These are phyloP conservation scores for Adelphocoris suturalis DNA, from an alignment of 2,888 invertebrate genomes.

Conservation along the genomic window DNA sequence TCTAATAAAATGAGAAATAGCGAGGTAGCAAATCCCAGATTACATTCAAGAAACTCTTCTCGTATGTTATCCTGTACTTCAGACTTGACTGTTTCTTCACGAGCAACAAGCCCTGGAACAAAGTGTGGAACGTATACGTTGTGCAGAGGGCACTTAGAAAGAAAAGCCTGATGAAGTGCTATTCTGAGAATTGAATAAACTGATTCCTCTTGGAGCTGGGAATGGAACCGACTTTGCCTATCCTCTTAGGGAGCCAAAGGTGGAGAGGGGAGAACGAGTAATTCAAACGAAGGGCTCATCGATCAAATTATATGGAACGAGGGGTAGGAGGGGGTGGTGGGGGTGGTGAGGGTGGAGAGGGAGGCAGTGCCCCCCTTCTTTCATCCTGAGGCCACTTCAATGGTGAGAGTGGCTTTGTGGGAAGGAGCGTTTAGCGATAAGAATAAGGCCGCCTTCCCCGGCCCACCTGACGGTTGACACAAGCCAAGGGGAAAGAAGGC, in stretches of 20 bases:
- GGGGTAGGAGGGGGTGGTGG: background rate
- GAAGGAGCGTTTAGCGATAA: conserved; percentile 37
- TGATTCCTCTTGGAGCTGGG: conserved; percentile 38
- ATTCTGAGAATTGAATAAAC: conserved; percentile 47
- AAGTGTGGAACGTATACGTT: background rate
- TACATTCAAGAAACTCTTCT: no score
- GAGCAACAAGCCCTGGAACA: conserved; percentile 3
- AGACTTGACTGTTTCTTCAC: background rate
- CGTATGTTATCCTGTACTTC: no score
- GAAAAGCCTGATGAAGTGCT: conserved; percentile 39
- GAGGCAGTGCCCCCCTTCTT: conserved; percentile 3
- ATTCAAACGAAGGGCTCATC: conserved; percentile 55
- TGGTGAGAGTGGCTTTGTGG: conserved; percentile 38
- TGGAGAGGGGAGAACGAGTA: background rate
- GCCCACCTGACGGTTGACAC: conserved; percentile 45
- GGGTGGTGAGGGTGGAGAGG: background rate
- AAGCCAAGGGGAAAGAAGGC: conserved; percentile 6
- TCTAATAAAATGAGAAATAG: no score
- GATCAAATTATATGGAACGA: conserved; percentile 44
- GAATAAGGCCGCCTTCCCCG: conserved; percentile 5
- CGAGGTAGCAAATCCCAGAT: no score
- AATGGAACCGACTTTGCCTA: conserved; percentile 33
- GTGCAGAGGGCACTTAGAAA: conserved; percentile 22
- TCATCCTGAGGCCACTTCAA: conserved; percentile 45
- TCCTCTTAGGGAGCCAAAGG: conserved; percentile 28